Evolutionary conservation across 2,888 invertebrate genomes (phyloP), one percentile per base, ranked within the genome.

Genomic region (Metellina segmentata): DNA sequence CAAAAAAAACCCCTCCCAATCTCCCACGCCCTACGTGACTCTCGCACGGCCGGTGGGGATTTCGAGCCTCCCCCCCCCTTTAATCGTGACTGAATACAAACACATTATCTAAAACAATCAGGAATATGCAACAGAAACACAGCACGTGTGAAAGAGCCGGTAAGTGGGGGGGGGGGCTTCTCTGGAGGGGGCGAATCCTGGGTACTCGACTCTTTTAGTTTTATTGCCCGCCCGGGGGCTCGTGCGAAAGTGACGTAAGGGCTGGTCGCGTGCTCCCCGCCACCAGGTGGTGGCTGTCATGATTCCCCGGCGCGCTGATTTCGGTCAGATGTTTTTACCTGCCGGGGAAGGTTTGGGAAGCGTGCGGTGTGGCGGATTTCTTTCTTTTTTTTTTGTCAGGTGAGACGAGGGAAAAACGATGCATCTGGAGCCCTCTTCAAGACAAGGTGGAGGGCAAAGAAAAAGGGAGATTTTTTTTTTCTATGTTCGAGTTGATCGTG

Each of bases 261-360:
- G 19, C 48, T 8, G 61, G 86, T 86, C 90, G 90, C 90, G 90
- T 91, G 90, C 79, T 71, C 7, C 19, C 72, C 61, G 34, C 51
- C 52, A 72, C 89, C 90, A 91, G 90, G 90, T 91, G 90, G 86
- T 81, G 11, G 61, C 75, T 81, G 90, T 86, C 90, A 91, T 83
- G 83, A 48, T 52, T 69, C 52, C 51, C 34, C 34, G 34, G 34
- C 34, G 34, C 34, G 34, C 34, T 34, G 9, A 83, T 49, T 69
- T 70, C 48, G 19, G 79, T 61, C 81, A 34, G 75, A 77, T 77
- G 77, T 52, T 49, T n/a, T 77, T 77, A 77, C 49, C 49, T 77
- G 19, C 19, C 49, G 34, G 34, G 34, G 34, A 34, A 34, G 34
- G 34, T 34, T 34, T 34, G 34, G 34, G 34, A 34, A 34, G 34